Evolutionary conservation across 2,888 invertebrate genomes (phyloP).

Genomic region (Emmelina monodactyla): DNA sequence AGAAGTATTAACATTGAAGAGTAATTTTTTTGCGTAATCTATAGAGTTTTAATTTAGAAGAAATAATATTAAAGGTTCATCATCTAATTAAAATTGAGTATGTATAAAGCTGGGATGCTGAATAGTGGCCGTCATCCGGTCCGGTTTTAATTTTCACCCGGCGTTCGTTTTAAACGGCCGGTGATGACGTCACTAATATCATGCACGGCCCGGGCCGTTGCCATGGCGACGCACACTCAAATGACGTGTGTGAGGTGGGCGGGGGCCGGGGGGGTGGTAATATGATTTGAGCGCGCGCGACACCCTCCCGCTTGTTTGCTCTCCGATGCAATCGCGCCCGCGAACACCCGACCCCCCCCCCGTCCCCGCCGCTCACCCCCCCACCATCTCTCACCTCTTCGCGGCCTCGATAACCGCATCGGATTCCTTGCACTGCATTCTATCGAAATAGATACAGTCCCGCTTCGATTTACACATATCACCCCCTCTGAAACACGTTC

Average conservation of each 20-base stretch:
- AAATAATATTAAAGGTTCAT: too few species aligned
- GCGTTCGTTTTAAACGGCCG: conserved; percentile 59
- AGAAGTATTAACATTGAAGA: too few species aligned
- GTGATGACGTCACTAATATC: conserved; percentile 66
- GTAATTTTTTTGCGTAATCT: too few species aligned
- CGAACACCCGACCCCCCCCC: conserved; percentile 33
- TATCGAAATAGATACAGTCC: conserved; percentile 51
- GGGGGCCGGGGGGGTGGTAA: conserved; percentile 59
- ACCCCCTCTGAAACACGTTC: conserved; percentile 2
- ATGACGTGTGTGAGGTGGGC: conserved; percentile 68
- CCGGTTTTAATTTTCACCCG: conserved; percentile 59
- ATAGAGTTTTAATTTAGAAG: too few species aligned
- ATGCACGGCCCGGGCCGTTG: conserved; percentile 71
- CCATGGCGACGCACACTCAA: conserved; percentile 73
- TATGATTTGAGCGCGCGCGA: conserved; percentile 61
- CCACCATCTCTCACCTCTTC: conserved; percentile 55
- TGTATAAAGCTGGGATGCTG: too few species aligned
- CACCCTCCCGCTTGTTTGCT: conserved; percentile 63
- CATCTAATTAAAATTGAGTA: too few species aligned
- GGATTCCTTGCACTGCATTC: conserved; percentile 61
- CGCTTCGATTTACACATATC: conserved; percentile 23
- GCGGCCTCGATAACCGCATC: conserved; percentile 59
- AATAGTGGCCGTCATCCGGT: conserved; percentile 52
- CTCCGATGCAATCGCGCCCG: conserved; percentile 67
- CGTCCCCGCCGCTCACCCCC: conserved; percentile 26